A percentile compares a stretch with the other conserved stretches of the same genome.
Conservation (phyloP, 2,888 invertebrate species). For the Nemotelus nigrinus region DNA sequence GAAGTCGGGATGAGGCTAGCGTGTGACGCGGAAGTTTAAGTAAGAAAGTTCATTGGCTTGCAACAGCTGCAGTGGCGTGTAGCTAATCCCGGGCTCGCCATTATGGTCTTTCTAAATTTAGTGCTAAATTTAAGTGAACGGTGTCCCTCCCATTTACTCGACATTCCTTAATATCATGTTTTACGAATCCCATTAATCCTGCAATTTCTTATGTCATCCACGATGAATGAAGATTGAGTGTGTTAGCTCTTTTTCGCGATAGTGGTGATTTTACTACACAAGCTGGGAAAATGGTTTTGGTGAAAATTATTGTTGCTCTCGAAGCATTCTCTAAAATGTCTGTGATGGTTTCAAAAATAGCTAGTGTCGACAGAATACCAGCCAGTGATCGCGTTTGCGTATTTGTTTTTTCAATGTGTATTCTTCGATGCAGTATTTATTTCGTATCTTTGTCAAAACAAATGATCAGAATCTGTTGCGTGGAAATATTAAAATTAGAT, state of each 20-base stretch:
- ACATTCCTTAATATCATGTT: neutral
- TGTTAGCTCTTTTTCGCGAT: no score
- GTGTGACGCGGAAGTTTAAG: neutral
- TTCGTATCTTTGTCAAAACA: conserved; percentile 33
- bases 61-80: conserved; percentile 3
- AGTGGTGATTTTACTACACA: no score
- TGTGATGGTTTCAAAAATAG: conserved; percentile 12
- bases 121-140: neutral
- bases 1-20: neutral
- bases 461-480: neutral
- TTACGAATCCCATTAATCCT: no score
- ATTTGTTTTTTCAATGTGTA: neutral
- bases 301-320: neutral
- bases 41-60: conserved; percentile 29
- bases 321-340: neutral
- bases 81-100: neutral
- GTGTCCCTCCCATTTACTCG: neutral
- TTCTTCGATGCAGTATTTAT: conserved; percentile 23
- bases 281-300: no score
- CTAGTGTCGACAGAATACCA: neutral
- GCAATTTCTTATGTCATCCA: no score
- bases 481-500: conserved; percentile 32
- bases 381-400: neutral
- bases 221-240: no score
- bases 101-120: conserved; percentile 23